Percentiles rank a stretch among this genome's conserved stretches.
Evolutionary conservation across 37 sponge, comb jelly and placozoan species (phyloP).

Genomic region (Cladorhizidae sp.): DNA sequence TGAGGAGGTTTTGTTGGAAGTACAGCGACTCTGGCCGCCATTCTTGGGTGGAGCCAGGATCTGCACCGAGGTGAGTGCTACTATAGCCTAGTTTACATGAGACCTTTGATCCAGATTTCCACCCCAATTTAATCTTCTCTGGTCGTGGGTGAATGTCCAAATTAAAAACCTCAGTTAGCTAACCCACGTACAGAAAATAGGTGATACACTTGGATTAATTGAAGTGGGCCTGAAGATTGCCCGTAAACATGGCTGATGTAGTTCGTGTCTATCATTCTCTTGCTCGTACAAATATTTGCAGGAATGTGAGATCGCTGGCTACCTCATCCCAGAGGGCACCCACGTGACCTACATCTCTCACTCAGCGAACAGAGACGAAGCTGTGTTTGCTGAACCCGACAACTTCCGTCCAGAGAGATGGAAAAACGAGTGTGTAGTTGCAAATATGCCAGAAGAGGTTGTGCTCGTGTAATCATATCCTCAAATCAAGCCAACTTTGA

Average conservation of each 20-base stretch:
- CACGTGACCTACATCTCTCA: slow-evolving; percentile 55
- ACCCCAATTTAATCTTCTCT: too few species aligned
- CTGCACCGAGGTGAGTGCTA: slow-evolving; percentile 40
- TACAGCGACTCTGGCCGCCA: slow-evolving; percentile 87
- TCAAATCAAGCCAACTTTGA: neutral
- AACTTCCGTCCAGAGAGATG: slow-evolving; percentile 82
- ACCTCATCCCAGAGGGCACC: slow-evolving; percentile 66
- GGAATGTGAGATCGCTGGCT: slow-evolving; percentile 72
- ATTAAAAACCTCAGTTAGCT: too few species aligned
- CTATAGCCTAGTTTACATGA: too few species aligned
- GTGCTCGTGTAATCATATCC: neutral
- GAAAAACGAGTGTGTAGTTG: slow-evolving; percentile 54
- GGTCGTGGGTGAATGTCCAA: too few species aligned
- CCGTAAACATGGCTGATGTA: neutral
- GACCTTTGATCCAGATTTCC: too few species aligned
- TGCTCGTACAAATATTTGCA: neutral
- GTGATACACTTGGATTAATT: too few species aligned
- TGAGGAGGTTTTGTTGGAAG: slow-evolving; percentile 67
- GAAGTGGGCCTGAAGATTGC: neutral
- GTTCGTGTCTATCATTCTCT: too few species aligned
- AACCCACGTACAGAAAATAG: too few species aligned
- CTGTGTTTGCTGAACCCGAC: slow-evolving; percentile 75
- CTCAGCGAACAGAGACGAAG: slow-evolving; percentile 72
- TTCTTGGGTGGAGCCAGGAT: slow-evolving; percentile 83
- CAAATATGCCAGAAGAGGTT: neutral